Evolutionary conservation across 2,888 invertebrate species (phyloP).

Genomic region (Antitype chi): DNA sequence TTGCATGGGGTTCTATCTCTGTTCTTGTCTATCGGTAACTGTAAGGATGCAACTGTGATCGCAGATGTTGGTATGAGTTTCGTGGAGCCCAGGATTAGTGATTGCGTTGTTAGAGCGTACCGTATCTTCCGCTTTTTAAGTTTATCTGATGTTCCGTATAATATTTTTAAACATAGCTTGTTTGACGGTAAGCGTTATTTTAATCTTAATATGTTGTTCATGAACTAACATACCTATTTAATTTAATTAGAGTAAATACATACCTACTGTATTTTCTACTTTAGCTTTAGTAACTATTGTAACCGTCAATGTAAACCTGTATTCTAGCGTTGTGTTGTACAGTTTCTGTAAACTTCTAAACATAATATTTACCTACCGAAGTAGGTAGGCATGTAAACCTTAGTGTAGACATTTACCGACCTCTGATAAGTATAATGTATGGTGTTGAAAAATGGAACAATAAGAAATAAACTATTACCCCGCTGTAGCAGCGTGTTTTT

Average conservation of each 20-base stretch:
- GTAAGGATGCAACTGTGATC: no score
- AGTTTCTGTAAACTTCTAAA: conserved; percentile 17
- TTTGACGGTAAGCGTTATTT: no score
- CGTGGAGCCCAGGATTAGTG: no score
- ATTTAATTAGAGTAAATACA: not conserved
- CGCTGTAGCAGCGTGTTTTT: conserved; percentile 36
- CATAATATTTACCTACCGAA: not conserved
- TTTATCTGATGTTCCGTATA: not conserved
- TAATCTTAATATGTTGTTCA: not conserved
- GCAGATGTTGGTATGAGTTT: no score
- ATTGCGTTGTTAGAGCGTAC: no score
- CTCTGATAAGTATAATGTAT: conserved; percentile 43
- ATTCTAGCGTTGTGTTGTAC: conserved; percentile 9
- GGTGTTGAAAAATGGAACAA: conserved; percentile 45
- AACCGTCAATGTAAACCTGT: not conserved
- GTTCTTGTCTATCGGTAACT: no score
- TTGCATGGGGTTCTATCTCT: no score
- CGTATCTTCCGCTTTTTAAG: no score
- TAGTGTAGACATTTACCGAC: conserved; percentile 28
- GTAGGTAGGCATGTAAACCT: not conserved
- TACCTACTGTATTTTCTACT: not conserved
- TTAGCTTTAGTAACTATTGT: not conserved
- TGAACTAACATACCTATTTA: not conserved
- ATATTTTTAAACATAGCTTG: not conserved
- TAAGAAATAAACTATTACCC: conserved; percentile 46